These are phyloP conservation scores for Cheilosia vulpina DNA, from an alignment of 2,888 invertebrate species.

Conservation along the genomic window DNA sequence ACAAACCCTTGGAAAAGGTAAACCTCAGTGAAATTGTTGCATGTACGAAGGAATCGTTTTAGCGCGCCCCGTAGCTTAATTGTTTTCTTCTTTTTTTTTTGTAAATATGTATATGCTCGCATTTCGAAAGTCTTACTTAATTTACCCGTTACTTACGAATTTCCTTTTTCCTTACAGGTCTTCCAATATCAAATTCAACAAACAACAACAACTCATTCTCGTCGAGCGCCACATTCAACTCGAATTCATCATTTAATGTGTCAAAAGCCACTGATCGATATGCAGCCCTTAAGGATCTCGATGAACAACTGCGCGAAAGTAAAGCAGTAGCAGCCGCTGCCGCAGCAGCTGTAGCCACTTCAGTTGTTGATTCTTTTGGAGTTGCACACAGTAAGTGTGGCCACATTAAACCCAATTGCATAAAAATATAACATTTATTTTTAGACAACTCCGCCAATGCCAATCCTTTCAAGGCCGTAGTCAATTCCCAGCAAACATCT, in stretches of 20 bases:
- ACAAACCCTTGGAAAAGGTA: no score
- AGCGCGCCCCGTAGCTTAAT: no score
- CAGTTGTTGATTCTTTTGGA: slow-evolving; percentile 78
- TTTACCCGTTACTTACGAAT: background rate
- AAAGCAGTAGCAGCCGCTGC: slow-evolving; percentile 81
- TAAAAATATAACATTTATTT: background rate
- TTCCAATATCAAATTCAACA: slow-evolving; percentile 75
- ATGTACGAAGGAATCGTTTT: no score
- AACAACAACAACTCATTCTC: slow-evolving; percentile 75
- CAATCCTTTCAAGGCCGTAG: slow-evolving; percentile 81
- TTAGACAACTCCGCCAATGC: slow-evolving; percentile 75
- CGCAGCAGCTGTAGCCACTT: slow-evolving; percentile 77
- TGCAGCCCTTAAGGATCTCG: slow-evolving; percentile 97
- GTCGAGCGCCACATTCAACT: slow-evolving; percentile 78
- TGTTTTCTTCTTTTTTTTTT: background rate
- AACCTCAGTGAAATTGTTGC: no score
- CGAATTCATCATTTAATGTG: slow-evolving; percentile 77
- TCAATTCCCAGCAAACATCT: slow-evolving; percentile 76
- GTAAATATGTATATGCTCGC: background rate
- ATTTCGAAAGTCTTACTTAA: background rate
- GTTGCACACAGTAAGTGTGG: slow-evolving; percentile 74
- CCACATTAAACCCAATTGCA: background rate
- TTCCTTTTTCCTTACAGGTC: slow-evolving; percentile 35
- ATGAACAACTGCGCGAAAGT: slow-evolving; percentile 87
- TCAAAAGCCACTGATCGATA: slow-evolving; percentile 92